phyloP scores from a whole-genome alignment of 2,888 invertebrate genomes.

The Tipula confusa region DNA sequence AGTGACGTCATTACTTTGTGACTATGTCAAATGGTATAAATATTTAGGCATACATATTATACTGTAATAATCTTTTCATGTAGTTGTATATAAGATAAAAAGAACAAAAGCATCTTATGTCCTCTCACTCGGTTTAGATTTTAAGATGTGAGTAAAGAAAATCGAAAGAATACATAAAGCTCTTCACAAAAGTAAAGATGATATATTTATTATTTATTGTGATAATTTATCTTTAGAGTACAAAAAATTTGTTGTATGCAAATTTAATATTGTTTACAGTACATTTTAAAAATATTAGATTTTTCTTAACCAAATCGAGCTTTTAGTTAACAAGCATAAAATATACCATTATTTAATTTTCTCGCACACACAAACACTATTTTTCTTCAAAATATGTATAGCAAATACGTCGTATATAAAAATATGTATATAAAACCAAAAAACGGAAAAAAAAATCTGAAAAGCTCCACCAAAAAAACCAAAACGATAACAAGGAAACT shows the following conservation, averaged over 20 bases:
- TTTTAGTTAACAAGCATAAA: neutral
- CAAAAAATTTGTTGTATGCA: neutral
- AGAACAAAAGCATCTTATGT: neutral
- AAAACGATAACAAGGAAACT: constrained; percentile 17
- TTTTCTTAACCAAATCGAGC: neutral
- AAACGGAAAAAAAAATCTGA: neutral
- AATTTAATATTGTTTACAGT: neutral
- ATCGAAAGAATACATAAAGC: neutral
- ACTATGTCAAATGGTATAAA: neutral
- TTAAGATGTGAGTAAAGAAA: neutral
- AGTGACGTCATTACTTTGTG: constrained; percentile 16
- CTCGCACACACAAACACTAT: neutral
- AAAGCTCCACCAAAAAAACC: neutral
- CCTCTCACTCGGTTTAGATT: neutral
- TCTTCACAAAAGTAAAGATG: neutral
- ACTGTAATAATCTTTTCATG: neutral
- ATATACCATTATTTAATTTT: neutral
- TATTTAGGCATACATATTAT: neutral
- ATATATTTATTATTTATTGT: neutral
- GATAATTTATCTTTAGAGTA: neutral
- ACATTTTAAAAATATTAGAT: neutral
- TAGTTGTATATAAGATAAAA: neutral
- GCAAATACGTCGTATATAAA: neutral
- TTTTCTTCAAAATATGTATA: neutral
- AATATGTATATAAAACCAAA: neutral